Percentiles rank a stretch among this genome's conserved stretches.
Conservation (phyloP, 64 coral and sea anemone species). For the Trachythela sp. region DNA sequence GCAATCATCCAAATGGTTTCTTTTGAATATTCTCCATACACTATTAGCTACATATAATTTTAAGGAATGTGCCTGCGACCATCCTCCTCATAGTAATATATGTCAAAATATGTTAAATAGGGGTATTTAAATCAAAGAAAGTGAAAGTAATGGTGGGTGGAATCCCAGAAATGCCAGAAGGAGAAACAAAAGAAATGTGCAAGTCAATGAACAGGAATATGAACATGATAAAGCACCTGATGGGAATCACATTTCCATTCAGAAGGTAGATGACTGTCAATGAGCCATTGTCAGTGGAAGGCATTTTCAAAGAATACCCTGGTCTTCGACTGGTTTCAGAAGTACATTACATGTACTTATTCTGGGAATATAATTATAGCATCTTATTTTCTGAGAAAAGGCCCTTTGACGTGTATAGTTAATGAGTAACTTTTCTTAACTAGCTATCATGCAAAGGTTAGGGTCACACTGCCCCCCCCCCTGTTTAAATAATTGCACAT, state of each 20-base stretch:
- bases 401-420: too few species aligned
- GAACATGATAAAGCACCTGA: conserved; percentile 13
- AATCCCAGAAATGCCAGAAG: conserved; percentile 7
- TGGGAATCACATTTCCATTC: background rate
- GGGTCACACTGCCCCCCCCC: too few species aligned
- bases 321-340: conserved; percentile 24
- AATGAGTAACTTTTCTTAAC: too few species aligned
- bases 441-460: too few species aligned
- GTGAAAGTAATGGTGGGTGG: background rate
- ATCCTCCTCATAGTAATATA: background rate
- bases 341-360: background rate
- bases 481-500: too few species aligned
- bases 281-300: background rate
- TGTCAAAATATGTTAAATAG: background rate
- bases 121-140: background rate
- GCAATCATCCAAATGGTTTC: too few species aligned
- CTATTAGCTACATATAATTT: too few species aligned
- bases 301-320: conserved; percentile 12
- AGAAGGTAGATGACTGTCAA: background rate
- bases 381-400: background rate
- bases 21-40: too few species aligned
- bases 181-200: conserved; percentile 16
- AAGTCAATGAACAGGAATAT: conserved; percentile 23
- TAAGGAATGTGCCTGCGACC: background rate
- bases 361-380: background rate